A percentile compares a stretch with the other conserved stretches of the same genome.
Conservation (phyloP, 2,113 vertebrate species). For the Hippopotamus amphibius region DNA sequence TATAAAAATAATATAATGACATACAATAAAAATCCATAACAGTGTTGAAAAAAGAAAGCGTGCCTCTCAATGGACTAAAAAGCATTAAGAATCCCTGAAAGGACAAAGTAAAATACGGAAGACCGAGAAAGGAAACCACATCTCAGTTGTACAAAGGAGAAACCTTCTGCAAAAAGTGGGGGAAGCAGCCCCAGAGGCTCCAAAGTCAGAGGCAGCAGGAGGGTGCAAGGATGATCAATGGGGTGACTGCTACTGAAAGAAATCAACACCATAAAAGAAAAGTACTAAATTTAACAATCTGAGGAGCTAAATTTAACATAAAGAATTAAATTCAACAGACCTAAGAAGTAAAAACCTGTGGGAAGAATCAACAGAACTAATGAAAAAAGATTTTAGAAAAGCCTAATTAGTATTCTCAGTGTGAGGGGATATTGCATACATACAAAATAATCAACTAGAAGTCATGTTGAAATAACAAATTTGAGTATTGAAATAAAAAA, state of each 20-base stretch:
- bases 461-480: neutral
- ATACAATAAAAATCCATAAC: neutral
- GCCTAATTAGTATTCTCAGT: neutral
- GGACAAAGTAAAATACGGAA: neutral
- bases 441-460: neutral
- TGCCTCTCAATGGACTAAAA: neutral
- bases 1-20: neutral
- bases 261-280: neutral
- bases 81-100: neutral
- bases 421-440: neutral
- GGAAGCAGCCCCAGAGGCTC: neutral
- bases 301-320: neutral
- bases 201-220: neutral
- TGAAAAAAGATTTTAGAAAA: neutral
- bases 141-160: neutral
- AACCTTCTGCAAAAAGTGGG: neutral
- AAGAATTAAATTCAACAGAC: neutral
- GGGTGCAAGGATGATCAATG: neutral
- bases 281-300: neutral
- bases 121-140: neutral
- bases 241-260: neutral
- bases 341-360: neutral
- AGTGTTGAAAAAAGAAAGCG: neutral
- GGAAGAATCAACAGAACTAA: slow-evolving; percentile 1
- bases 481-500: slow-evolving; percentile 21